Evolutionary conservation across 1,140 invertebrate species (phyloP).

Genomic region (Trypoxylus dichotomus): DNA sequence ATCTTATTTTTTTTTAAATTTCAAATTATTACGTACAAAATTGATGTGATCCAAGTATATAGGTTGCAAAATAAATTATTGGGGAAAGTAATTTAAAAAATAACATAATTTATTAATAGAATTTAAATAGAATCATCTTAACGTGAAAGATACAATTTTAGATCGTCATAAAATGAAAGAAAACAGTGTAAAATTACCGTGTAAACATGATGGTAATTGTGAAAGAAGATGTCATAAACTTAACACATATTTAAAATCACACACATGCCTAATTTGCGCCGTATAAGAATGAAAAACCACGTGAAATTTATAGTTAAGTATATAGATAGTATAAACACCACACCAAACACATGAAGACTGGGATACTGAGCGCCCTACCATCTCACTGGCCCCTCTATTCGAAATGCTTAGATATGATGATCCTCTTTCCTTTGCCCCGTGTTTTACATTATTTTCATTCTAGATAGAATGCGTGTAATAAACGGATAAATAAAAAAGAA

Average conservation of each 20-base stretch:
- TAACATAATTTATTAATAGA: no score
- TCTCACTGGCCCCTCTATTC: not conserved
- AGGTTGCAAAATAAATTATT: no score
- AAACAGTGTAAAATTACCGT: not conserved
- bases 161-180: not conserved
- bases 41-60: no score
- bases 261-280: not conserved
- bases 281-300: not conserved
- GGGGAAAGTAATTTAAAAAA: no score
- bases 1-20: no score
- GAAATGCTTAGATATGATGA: not conserved
- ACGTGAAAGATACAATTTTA: not conserved
- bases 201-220: not conserved
- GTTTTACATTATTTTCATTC: not conserved
- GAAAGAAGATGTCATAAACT: not conserved
- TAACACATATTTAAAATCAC: not conserved
- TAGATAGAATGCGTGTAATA: not conserved
- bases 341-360: not conserved
- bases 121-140: no score
- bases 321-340: not conserved
- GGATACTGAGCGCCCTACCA: not conserved
- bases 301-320: not conserved
- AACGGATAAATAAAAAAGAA: not conserved
- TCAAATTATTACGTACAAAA: no score
- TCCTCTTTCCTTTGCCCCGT: not conserved